A percentile compares a stretch with the other conserved stretches of the same genome.
Evolutionary conservation across 2,888 invertebrate genomes (phyloP).

Genomic region (Pegoplata infirma): DNA sequence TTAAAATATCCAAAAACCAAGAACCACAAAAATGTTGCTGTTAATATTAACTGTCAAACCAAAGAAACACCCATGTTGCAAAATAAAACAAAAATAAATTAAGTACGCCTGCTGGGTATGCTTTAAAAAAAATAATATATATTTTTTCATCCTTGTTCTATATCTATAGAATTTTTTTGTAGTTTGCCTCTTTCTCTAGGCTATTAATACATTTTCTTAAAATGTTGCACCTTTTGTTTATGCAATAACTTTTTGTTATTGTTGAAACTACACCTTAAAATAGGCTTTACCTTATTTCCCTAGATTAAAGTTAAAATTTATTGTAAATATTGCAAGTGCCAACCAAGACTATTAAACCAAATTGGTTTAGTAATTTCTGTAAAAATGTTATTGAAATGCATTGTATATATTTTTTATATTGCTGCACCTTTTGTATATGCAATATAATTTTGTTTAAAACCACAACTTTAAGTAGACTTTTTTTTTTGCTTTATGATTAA

Average conservation of each 20-base stretch:
- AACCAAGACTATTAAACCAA: neutral
- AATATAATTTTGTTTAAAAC: neutral
- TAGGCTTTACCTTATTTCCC: constrained; percentile 13
- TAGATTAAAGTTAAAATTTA: neutral
- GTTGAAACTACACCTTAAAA: neutral
- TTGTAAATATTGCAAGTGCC: neutral
- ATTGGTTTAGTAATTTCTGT: neutral
- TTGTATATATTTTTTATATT: neutral
- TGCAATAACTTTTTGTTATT: neutral
- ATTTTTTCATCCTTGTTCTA: no score
- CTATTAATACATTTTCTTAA: neutral
- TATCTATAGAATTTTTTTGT: neutral
- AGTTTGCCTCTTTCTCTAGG: no score
- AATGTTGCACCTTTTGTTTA: neutral
- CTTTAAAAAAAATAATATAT: no score
- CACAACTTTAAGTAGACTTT: neutral
- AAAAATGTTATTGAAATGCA: no score
- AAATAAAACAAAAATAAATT: neutral
- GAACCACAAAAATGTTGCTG: neutral
- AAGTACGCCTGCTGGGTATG: neutral
- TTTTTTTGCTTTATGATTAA: neutral
- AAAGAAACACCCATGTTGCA: neutral
- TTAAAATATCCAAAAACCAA: neutral
- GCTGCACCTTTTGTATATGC: constrained; percentile 32
- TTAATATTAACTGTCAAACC: neutral